Evolutionary conservation across 2,888 invertebrate genomes (phyloP).

Genomic region (Drosophila macrospina): DNA sequence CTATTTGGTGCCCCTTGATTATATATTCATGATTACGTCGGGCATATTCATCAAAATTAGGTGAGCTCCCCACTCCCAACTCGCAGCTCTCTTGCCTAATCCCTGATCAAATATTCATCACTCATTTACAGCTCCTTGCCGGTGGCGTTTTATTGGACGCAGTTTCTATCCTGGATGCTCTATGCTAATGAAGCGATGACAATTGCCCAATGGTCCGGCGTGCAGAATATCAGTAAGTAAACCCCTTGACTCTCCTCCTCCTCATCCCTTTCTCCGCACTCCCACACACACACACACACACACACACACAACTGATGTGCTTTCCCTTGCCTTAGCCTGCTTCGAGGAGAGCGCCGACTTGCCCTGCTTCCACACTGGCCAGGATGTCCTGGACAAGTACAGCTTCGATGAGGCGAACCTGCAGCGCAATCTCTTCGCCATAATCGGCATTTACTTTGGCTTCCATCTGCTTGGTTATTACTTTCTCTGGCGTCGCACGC

Average conservation of each 20-base stretch:
- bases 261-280: too few relatives aligned
- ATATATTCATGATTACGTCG: constrained; percentile 94
- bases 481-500: constrained; percentile 88
- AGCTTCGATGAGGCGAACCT: constrained; percentile 89
- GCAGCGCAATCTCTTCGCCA: constrained; percentile 88
- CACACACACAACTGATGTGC: constrained; percentile 20
- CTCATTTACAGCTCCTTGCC: constrained; percentile 88
- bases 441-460: constrained; percentile 88
- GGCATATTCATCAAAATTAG: constrained; percentile 93
- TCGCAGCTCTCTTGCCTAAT: background rate
- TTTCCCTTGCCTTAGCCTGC: constrained; percentile 86
- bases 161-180: constrained; percentile 93
- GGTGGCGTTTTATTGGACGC: constrained; percentile 90
- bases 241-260: background rate
- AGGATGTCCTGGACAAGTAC: constrained; percentile 90
- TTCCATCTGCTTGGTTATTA: constrained; percentile 91
- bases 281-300: too few relatives aligned
- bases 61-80: constrained; percentile 85
- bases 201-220: constrained; percentile 92
- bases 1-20: constrained; percentile 94
- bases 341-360: constrained; percentile 87
- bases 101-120: background rate
- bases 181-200: constrained; percentile 94
- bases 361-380: constrained; percentile 91
- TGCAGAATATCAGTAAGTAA: constrained; percentile 86